Evolutionary conservation across 2,113 vertebrate genomes (phyloP).

Genomic region (Cebidichthys violaceus): DNA sequence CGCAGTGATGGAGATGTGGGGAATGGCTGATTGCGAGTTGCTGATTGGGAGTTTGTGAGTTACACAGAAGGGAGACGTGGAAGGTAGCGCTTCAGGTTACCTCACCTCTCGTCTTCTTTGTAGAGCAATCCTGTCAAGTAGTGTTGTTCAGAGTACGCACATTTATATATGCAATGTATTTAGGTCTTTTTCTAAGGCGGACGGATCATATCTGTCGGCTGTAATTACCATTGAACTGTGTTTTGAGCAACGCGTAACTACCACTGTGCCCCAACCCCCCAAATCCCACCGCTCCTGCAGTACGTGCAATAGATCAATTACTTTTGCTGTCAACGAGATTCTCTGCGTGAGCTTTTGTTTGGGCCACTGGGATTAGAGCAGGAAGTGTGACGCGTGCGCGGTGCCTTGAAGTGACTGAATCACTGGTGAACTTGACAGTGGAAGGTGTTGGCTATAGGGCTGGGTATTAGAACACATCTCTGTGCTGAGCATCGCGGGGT

Average conservation of each 20-base stretch:
- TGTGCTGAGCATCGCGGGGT: too few species aligned
- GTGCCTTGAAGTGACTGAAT: slow-evolving; percentile 87
- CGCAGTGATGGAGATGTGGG: not conserved
- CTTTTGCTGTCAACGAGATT: slow-evolving; percentile 26
- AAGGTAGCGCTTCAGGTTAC: slow-evolving; percentile 30
- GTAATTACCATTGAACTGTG: slow-evolving; percentile 37
- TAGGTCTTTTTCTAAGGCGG: slow-evolving; percentile 33
- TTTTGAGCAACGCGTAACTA: slow-evolving; percentile 28
- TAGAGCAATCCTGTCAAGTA: slow-evolving; percentile 26
- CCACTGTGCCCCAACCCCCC: slow-evolving; percentile 40
- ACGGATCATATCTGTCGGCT: slow-evolving; percentile 6
- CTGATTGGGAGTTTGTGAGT: slow-evolving; percentile 10
- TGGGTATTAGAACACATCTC: slow-evolving; percentile 71
- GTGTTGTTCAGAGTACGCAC: slow-evolving; percentile 19
- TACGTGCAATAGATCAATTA: slow-evolving; percentile 33
- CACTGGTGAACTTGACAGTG: slow-evolving; percentile 62
- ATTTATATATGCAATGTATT: slow-evolving; percentile 59
- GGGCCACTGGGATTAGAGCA: not conserved
- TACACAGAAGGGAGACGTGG: not conserved
- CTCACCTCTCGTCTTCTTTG: slow-evolving; percentile 46
- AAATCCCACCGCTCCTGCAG: slow-evolving; percentile 12
- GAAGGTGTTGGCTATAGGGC: slow-evolving; percentile 72
- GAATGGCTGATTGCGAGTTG: not conserved
- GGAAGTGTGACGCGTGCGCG: slow-evolving; percentile 82
- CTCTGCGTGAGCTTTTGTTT: not conserved